Conservation (phyloP, 2,888 invertebrate species). For the Electrophaes corylata region DNA sequence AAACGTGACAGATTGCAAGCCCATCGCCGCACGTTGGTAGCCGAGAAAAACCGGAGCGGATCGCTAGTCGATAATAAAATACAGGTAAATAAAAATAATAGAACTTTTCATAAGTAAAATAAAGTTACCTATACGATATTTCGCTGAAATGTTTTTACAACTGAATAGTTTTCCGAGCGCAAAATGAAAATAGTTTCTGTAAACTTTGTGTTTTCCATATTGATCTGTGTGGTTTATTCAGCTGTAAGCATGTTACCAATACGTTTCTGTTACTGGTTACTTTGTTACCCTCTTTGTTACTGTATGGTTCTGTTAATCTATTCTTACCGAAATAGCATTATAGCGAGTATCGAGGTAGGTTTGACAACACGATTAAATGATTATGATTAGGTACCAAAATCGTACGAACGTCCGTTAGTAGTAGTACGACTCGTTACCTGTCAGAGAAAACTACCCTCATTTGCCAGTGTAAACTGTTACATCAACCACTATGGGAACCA, state of each 20-base stretch:
- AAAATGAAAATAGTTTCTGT: conserved; percentile 29
- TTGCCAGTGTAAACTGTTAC: too few relatives aligned
- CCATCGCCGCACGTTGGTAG: neutral
- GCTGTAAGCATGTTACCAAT: conserved; percentile 26
- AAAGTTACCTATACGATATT: conserved; percentile 12
- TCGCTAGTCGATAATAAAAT: conserved; percentile 3
- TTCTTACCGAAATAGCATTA: too few relatives aligned
- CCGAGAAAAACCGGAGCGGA: neutral
- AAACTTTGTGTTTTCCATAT: conserved; percentile 13
- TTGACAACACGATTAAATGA: too few relatives aligned
- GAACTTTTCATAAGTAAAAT: conserved; percentile 15
- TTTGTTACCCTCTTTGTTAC: too few relatives aligned
- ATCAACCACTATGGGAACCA: too few relatives aligned
- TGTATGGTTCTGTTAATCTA: neutral
- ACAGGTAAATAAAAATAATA: neutral
- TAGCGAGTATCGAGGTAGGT: too few relatives aligned
- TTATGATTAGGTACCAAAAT: too few relatives aligned
- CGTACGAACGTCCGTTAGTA: too few relatives aligned
- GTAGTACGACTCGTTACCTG: too few relatives aligned
- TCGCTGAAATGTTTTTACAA: conserved; percentile 27
- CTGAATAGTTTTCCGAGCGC: conserved; percentile 9
- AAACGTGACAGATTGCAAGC: too few relatives aligned
- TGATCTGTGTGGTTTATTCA: conserved; percentile 16
- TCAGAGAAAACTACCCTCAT: too few relatives aligned
- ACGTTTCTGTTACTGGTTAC: neutral